Evolutionary conservation across 2,888 invertebrate species (phyloP), one percentile per base, ranked within the genome.

Genomic region (Timandra comae): DNA sequence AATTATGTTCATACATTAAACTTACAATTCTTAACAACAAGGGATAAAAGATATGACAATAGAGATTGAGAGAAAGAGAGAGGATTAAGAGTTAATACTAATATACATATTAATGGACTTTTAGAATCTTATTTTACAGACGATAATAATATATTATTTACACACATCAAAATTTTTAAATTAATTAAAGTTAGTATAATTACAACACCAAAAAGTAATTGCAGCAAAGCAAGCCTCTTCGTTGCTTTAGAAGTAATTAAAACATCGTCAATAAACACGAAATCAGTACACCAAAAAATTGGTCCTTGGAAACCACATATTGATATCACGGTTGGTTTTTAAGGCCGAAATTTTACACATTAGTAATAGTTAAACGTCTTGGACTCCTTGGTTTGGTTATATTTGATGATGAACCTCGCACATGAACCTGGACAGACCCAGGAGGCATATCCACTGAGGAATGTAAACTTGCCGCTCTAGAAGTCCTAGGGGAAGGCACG

Each of bases 391-490:
- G 81, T 49, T 70, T 69, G 28, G 75, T 79, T 2, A 84, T 29
- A 46, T 78, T 82, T 2, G 59, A 59, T 5, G 49, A 65, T 6
- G 84, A 84, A 0, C 80, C 82, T 50, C 80, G 61, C 0, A 70
- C 79, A 33, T 85, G 84, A 1, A 84, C 79, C 45, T 85, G 84
- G 0, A 84, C 74, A 2, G 74, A 75, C 0, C 77, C 75, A 13
- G 60, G 56, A 0, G 78, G 74, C 67, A 78, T 72, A 12, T 82
- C 81, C 0, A 73, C 70, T 2, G 78, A 62, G 27, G 81, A 81
- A 37, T 82, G 81, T 1, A 85, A 58, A 39, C 84, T 82, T 0
- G 79, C 76, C 3, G 82, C 84, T 52, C 84, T 62, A 0, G 82
- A 78, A 0, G 77, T 67, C 27, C 82, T 59, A 0, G 84, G 82